Evolutionary conservation across 2,888 invertebrate species (phyloP), one percentile per base, ranked within the genome.

Genomic region (Lasioglossum villosulum): DNA sequence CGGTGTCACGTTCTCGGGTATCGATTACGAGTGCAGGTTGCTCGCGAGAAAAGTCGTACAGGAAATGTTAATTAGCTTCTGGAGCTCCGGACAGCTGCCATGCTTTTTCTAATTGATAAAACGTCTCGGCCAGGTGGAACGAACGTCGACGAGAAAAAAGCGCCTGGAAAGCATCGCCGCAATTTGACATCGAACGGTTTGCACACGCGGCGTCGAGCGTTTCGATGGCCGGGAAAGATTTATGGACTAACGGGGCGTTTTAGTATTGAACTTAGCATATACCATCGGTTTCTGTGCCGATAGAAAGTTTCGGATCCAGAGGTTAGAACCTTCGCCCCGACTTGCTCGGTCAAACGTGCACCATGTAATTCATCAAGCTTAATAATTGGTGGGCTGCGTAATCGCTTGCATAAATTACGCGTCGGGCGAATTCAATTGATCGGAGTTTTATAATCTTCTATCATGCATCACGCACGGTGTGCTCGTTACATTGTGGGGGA

Each of bases 341-440:
- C 59, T 63, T 63, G 74, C 84, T 63, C 84, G 84, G 78, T 80
- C 84, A 76, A 76, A 84, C 84, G 73, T 66, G 76, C 76, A 14
- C 48, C 73, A 30, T 80, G 70, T 75, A 77, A 84, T 84, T 84
- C 84, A 79, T 74, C 74, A 85, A 74, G 16, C 74, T 48, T 76
- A 66, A 79, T 79, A 85, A 84, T 85, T 84, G 84, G 75, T 77
- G 83, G 63, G 52, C 75, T 63, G 78, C 78, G 84, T 83, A 83
- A 84, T 75, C 83, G 84, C 72, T 75, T 75, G 84, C 84, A 83
- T 84, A 84, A 83, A 84, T 84, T 84, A 83, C 59, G 30, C 78
- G 78, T 30, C 66, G 14, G 66, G 83, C 78, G 78, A 78, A 83
- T 84, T 78, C 78, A 84, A 84, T 84, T 84, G 63, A 23, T 23